Evolutionary conservation across 2,113 vertebrate genomes (phyloP).

Genomic region (Noctilio leporinus): DNA sequence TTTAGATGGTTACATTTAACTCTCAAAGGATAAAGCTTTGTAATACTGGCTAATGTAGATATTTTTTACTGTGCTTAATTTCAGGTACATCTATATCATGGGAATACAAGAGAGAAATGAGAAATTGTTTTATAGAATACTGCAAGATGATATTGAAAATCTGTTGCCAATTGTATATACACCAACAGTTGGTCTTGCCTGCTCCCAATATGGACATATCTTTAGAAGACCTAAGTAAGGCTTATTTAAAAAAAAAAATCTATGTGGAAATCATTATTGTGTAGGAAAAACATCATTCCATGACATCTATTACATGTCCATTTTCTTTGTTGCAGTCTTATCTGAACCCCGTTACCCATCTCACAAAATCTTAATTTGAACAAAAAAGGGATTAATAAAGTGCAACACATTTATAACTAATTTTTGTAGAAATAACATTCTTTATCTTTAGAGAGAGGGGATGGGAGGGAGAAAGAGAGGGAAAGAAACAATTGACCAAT

Average conservation of each 20-base stretch:
- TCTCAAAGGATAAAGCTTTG: neutral
- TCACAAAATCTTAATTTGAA: constrained; percentile 23
- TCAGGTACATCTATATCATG: constrained; percentile 97
- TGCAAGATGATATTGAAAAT: constrained; percentile 94
- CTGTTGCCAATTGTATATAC: constrained; percentile 98
- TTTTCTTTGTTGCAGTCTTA: neutral
- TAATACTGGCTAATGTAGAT: neutral
- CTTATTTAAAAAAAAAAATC: neutral
- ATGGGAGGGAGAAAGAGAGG: no score
- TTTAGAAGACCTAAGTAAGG: constrained; percentile 97
- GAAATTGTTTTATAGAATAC: constrained; percentile 91
- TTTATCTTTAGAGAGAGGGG: no score
- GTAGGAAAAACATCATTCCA: neutral
- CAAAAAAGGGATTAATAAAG: neutral
- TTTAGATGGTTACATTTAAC: constrained; percentile 2
- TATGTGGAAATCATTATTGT: neutral
- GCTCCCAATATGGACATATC: constrained; percentile 97
- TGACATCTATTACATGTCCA: neutral
- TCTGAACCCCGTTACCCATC: neutral
- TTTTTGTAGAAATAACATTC: neutral
- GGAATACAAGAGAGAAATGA: constrained; percentile 98
- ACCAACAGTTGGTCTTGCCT: constrained; percentile 95
- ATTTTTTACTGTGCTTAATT: neutral
- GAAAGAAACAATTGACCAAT: no score
- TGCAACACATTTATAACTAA: neutral